These are phyloP conservation scores for Bombus confusus DNA, from an alignment of 1,140 invertebrate genomes.

Conservation along the genomic window DNA sequence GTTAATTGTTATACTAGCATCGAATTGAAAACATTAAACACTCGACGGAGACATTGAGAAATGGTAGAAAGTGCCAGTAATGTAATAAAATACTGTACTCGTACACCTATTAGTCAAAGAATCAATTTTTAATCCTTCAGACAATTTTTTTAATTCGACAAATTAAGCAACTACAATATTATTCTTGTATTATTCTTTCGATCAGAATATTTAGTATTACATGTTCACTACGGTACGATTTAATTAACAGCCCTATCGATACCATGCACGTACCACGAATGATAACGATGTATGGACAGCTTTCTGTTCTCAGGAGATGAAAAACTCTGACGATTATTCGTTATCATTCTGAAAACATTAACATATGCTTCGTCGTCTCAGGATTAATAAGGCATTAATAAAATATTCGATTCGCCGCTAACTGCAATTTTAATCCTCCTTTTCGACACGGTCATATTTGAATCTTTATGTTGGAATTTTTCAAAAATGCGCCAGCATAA, in stretches of 20 bases:
- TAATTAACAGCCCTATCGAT: slow-evolving; percentile 59
- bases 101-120: too few relatives aligned
- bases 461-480: too few relatives aligned
- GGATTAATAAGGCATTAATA: slow-evolving; percentile 23
- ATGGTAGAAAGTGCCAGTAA: too few relatives aligned
- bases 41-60: too few relatives aligned
- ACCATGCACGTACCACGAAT: slow-evolving; percentile 42
- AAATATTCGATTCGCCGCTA: neutral
- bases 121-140: too few relatives aligned
- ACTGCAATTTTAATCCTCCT: too few relatives aligned
- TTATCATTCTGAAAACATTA: slow-evolving; percentile 63
- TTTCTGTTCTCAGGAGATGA: slow-evolving; percentile 66
- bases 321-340: slow-evolving; percentile 53
- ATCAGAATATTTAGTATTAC: neutral
- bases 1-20: too few relatives aligned
- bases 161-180: neutral
- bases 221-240: slow-evolving; percentile 13
- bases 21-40: too few relatives aligned
- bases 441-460: too few relatives aligned
- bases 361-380: slow-evolving; percentile 48
- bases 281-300: slow-evolving; percentile 68
- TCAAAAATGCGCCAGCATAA: too few relatives aligned
- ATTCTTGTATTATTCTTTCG: neutral
- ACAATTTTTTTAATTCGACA: neutral
- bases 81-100: too few relatives aligned